A percentile compares a stretch with the other conserved stretches of the same genome.
Conservation (phyloP, 2,888 invertebrate genomes). For the Linyphia triangularis region DNA sequence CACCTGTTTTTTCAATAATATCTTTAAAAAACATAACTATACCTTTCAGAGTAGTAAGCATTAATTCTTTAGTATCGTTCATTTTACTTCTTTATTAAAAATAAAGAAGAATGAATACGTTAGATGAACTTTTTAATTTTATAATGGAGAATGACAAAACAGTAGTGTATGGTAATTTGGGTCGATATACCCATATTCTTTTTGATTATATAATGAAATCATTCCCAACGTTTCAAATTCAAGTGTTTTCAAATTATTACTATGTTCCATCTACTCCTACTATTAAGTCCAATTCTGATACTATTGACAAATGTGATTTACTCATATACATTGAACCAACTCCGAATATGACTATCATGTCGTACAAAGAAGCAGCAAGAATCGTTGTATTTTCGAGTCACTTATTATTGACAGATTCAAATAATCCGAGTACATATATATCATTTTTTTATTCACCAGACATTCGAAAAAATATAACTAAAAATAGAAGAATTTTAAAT, state of each 20-base stretch:
- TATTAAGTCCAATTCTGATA: background rate
- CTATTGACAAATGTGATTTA: conserved; percentile 15
- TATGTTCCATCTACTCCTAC: background rate
- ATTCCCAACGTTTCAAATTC: conserved; percentile 13
- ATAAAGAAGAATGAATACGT: conserved; percentile 21
- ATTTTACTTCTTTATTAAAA: conserved; percentile 25
- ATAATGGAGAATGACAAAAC: conserved; percentile 19
- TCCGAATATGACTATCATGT: background rate
- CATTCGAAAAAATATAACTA: conserved; percentile 1
- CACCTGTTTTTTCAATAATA: no score
- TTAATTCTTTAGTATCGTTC: conserved; percentile 1
- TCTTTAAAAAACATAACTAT: conserved; percentile 8
- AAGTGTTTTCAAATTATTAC: conserved; percentile 26
- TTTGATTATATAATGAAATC: conserved; percentile 19
- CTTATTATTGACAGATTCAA: background rate
- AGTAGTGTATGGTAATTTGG: conserved; percentile 34
- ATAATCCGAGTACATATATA: background rate
- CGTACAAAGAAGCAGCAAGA: background rate
- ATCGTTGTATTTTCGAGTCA: conserved; percentile 28
- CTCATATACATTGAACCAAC: conserved; percentile 15
- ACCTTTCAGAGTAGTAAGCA: background rate
- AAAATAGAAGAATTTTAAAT: background rate
- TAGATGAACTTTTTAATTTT: conserved; percentile 36
- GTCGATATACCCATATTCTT: background rate
- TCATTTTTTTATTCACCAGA: background rate